Evolutionary conservation across 2,797 vertebrate species (phyloP).

Genomic region (Periparus ater): DNA sequence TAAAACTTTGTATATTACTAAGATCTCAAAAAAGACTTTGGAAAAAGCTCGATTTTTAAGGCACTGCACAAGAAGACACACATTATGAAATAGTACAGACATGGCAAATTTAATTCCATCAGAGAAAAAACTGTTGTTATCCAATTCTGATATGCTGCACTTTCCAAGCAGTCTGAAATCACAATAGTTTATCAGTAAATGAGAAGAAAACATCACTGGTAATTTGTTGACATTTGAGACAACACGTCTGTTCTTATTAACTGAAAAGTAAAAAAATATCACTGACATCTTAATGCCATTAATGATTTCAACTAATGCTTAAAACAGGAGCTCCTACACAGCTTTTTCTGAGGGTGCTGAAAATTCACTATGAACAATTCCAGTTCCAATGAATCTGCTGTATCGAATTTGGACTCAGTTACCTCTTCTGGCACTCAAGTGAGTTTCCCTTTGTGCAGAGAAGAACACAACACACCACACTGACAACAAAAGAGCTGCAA

Average conservation of each 20-base stretch:
- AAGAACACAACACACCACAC: not conserved
- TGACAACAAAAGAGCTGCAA: not conserved
- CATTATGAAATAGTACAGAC: not conserved
- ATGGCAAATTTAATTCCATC: not conserved
- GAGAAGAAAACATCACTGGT: not conserved
- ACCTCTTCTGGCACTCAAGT: not conserved
- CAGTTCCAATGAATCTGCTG: not conserved
- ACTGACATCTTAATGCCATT: not conserved
- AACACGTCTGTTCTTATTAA: not conserved
- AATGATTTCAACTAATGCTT: conserved; percentile 38
- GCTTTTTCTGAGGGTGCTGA: conserved; percentile 13
- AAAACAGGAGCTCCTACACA: conserved; percentile 27
- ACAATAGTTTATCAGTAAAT: not conserved
- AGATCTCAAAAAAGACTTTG: not conserved
- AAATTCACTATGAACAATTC: conserved; percentile 22
- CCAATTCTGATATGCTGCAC: not conserved
- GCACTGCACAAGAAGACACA: not conserved
- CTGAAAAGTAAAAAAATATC: conserved; percentile 1
- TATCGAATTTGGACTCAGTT: not conserved
- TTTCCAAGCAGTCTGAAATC: not conserved
- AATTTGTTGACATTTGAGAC: not conserved
- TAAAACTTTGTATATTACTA: not conserved
- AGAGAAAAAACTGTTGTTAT: not conserved
- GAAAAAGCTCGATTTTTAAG: not conserved
- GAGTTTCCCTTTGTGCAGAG: not conserved